These are phyloP conservation scores for Coluber constrictor DNA, from an alignment of 2,797 vertebrate genomes.

Conservation along the genomic window DNA sequence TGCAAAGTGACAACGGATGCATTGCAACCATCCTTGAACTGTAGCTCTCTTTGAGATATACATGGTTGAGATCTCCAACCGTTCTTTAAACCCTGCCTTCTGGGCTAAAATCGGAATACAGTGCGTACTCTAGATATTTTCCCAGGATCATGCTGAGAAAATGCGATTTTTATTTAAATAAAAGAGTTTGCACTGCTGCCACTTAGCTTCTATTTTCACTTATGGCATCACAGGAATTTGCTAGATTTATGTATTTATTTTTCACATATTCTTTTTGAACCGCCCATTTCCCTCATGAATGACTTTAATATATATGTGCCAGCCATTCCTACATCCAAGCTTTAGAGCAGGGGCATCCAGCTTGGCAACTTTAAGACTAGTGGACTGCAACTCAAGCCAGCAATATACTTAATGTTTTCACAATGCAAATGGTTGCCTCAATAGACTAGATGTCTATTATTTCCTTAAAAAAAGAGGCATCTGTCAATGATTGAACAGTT, in stretches of 20 bases:
- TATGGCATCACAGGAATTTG: constrained; percentile 23
- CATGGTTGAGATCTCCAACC: neutral
- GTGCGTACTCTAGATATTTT: neutral
- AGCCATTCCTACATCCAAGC: constrained; percentile 40
- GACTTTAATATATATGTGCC: constrained; percentile 36
- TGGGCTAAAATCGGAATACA: neutral
- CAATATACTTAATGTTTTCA: neutral
- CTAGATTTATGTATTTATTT: constrained; percentile 1
- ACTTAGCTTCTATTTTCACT: constrained; percentile 56
- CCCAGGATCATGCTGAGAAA: neutral
- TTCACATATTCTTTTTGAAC: neutral
- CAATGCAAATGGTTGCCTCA: neutral
- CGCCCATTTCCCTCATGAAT: neutral
- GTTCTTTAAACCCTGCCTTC: neutral
- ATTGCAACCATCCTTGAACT: neutral
- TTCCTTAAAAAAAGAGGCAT: neutral
- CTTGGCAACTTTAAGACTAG: neutral
- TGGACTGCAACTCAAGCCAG: neutral
- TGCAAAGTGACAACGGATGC: neutral
- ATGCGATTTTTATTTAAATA: constrained; percentile 50
- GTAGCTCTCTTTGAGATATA: neutral
- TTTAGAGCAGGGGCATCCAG: constrained; percentile 21
- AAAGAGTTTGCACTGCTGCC: constrained; percentile 55
- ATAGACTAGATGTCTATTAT: neutral
- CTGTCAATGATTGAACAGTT: neutral